Evolutionary conservation across 2,797 vertebrate species (phyloP).

Genomic region (Schizopygopsis pylzovi): DNA sequence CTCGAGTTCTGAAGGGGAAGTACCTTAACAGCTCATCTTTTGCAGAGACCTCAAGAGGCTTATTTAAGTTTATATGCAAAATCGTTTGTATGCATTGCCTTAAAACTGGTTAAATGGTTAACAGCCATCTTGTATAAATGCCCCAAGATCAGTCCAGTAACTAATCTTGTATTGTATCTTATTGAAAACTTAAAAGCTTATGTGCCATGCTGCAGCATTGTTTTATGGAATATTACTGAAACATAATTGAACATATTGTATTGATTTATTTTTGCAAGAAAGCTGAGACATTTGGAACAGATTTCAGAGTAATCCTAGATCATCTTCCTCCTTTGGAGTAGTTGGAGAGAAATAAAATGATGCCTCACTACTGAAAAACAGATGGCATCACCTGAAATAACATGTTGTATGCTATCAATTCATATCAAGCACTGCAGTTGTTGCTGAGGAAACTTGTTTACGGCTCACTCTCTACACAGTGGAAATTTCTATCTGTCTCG

Average conservation of each 20-base stretch:
- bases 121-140: neutral
- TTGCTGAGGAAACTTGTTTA: neutral
- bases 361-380: neutral
- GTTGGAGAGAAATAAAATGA: neutral
- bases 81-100: neutral
- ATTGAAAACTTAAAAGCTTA: neutral
- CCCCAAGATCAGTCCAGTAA: neutral
- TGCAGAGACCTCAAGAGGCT: neutral
- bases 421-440: slow-evolving; percentile 15
- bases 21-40: neutral
- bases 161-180: neutral
- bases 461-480: neutral
- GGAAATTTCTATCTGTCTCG: neutral
- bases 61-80: neutral
- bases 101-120: neutral
- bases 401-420: neutral
- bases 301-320: neutral
- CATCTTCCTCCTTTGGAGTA: neutral
- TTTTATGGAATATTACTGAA: neutral
- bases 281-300: neutral
- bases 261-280: neutral
- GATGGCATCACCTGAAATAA: neutral
- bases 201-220: neutral
- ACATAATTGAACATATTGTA: neutral
- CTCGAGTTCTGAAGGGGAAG: neutral